Evolutionary conservation across 1,140 invertebrate species (phyloP).

Genomic region (Cecropterus lyciades): DNA sequence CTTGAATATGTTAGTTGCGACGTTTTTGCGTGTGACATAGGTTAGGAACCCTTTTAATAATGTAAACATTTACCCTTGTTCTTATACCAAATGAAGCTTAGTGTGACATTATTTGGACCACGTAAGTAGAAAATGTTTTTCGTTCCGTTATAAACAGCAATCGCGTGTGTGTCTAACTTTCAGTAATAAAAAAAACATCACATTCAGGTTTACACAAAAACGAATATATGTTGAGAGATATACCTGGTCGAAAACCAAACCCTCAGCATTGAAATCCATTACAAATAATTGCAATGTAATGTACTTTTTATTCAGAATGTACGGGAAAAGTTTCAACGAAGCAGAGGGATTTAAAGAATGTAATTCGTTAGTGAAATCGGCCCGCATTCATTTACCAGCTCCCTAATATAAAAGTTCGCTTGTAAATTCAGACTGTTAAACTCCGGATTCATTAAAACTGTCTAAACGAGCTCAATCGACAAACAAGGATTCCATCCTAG

Average conservation of each 20-base stretch:
- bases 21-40: slow-evolving; percentile 4
- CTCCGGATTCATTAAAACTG: slow-evolving; percentile 25
- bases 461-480: slow-evolving; percentile 19
- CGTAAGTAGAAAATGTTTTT: neutral
- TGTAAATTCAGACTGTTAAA: slow-evolving; percentile 17
- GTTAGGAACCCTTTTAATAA: slow-evolving; percentile 13
- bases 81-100: neutral
- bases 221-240: no score
- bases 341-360: neutral
- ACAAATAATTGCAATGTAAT: neutral
- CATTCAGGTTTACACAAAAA: no score
- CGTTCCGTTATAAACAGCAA: neutral
- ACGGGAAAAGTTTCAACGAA: neutral
- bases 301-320: neutral
- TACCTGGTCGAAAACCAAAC: no score
- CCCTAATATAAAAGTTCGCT: slow-evolving; percentile 32
- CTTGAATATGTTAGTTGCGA: neutral
- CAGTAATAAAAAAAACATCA: no score
- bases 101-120: slow-evolving; percentile 6
- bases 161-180: no score
- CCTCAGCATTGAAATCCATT: neutral
- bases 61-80: slow-evolving; percentile 18
- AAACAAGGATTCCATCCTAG: slow-evolving; percentile 8
- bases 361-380: slow-evolving; percentile 11
- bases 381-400: neutral